These are phyloP conservation scores for Bruchidius siliquastri DNA, from an alignment of 2,888 invertebrate species.

Conservation along the genomic window DNA sequence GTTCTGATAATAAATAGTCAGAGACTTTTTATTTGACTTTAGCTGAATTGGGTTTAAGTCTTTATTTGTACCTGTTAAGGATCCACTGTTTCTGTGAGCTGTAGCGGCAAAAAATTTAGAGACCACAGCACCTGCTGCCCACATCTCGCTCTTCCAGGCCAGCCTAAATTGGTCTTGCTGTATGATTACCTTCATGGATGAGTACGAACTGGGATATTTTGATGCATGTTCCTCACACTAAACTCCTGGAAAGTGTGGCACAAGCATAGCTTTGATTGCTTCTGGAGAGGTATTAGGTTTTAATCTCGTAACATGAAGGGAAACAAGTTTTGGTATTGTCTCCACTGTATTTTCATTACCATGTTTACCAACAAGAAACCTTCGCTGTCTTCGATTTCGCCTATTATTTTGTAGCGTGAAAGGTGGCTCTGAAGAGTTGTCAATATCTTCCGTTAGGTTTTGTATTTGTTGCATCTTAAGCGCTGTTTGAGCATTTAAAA, in stretches of 20 bases:
- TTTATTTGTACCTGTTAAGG: not conserved
- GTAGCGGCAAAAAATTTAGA: slow-evolving; percentile 9
- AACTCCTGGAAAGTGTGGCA: not conserved
- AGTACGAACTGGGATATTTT: slow-evolving; percentile 8
- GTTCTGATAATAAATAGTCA: slow-evolving; percentile 5
- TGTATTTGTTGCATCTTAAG: too few relatives aligned
- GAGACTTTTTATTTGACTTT: not conserved
- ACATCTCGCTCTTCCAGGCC: slow-evolving; percentile 10
- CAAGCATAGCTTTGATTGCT: not conserved
- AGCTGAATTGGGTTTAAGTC: not conserved
- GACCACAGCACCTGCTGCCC: slow-evolving; percentile 8
- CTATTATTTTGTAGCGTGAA: too few relatives aligned
- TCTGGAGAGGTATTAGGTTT: slow-evolving; percentile 10
- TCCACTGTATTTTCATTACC: too few relatives aligned
- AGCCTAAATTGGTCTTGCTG: slow-evolving; percentile 7
- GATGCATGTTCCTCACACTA: slow-evolving; percentile 6
- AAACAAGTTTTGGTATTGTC: slow-evolving; percentile 1
- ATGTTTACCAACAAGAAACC: too few relatives aligned
- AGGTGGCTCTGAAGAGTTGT: too few relatives aligned
- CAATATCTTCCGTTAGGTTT: too few relatives aligned
- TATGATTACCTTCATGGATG: slow-evolving; percentile 8
- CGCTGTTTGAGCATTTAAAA: too few relatives aligned
- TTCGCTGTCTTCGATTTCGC: too few relatives aligned
- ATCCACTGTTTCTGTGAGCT: not conserved
- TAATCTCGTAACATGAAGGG: slow-evolving; percentile 8